A percentile compares a stretch with the other conserved stretches of the same genome.
phyloP scores from a whole-genome alignment of 2,888 invertebrate genomes.

The Lepas anatifera region DNA sequence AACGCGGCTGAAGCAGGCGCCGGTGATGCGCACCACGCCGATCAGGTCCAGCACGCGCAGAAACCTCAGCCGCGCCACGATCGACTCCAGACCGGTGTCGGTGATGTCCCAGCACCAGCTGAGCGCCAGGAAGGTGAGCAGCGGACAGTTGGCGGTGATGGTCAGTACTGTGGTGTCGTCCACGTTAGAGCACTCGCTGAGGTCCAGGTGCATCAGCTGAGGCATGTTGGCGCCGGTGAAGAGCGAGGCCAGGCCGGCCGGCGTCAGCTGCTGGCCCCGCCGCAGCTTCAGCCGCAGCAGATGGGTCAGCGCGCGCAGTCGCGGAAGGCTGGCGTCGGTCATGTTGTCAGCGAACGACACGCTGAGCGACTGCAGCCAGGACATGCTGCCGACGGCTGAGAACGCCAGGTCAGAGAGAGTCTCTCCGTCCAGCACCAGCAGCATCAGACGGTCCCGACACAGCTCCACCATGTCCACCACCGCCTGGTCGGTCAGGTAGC shows the following conservation, averaged over 20 bases:
- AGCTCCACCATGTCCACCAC: constrained; percentile 16
- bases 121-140: constrained; percentile 19
- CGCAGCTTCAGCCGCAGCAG: constrained; percentile 22
- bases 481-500: constrained; percentile 19
- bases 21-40: constrained; percentile 23
- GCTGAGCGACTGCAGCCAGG: constrained; percentile 17
- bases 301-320: constrained; percentile 17
- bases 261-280: constrained; percentile 20
- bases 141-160: constrained; percentile 20
- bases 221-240: constrained; percentile 17
- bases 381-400: constrained; percentile 17
- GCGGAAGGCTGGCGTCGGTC: constrained; percentile 22
- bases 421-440: constrained; percentile 24
- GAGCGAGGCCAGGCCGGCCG: constrained; percentile 17
- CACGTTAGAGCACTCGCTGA: constrained; percentile 22
- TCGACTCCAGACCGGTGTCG: constrained; percentile 20
- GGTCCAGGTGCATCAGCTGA: constrained; percentile 20
- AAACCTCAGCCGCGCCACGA: constrained; percentile 18
- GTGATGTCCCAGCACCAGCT: constrained; percentile 26
- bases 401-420: constrained; percentile 22
- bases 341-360: constrained; percentile 24
- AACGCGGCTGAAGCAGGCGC: constrained; percentile 19
- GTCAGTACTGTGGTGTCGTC: constrained; percentile 20
- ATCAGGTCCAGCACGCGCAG: constrained; percentile 21
- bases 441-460: constrained; percentile 15